Conservation (phyloP, 2,888 invertebrate genomes). For the Alsophila aescularia region DNA sequence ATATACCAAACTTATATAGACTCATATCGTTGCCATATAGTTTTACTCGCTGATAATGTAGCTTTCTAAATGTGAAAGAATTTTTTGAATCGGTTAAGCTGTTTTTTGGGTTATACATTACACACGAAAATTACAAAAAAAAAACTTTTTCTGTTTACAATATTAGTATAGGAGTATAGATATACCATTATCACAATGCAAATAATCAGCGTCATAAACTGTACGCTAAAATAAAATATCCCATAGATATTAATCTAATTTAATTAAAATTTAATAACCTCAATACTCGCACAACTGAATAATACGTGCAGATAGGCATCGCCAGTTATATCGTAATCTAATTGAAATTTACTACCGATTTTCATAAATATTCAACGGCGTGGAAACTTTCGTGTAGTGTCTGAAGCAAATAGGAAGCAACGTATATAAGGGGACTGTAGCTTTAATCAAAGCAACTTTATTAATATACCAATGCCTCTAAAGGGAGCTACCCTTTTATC, state of each 20-base stretch:
- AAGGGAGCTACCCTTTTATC: background rate
- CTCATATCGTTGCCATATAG: too few relatives aligned
- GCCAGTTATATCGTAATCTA: constrained; percentile 42
- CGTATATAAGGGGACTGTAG: background rate
- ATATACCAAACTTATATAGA: too few relatives aligned
- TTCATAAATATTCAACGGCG: constrained; percentile 72
- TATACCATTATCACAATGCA: too few relatives aligned
- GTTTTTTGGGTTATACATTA: too few relatives aligned
- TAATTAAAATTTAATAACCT: constrained; percentile 48
- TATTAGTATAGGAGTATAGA: too few relatives aligned
- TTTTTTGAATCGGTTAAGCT: too few relatives aligned
- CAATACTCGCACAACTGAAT: constrained; percentile 35
- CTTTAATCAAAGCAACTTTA: background rate
- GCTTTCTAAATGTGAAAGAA: too few relatives aligned
- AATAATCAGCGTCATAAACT: background rate
- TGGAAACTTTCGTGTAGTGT: constrained; percentile 55
- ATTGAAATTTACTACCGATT: constrained; percentile 65
- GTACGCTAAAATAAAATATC: constrained; percentile 3
- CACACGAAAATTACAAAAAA: too few relatives aligned
- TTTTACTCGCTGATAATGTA: too few relatives aligned
- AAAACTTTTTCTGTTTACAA: too few relatives aligned
- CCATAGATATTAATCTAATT: constrained; percentile 22
- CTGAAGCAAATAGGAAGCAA: background rate
- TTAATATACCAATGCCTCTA: background rate
- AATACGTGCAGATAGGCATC: constrained; percentile 30